Evolutionary conservation across 37 sponge, comb jelly and placozoan species (phyloP), one percentile per base, ranked within the genome.

Genomic region (Beroe ovata): DNA sequence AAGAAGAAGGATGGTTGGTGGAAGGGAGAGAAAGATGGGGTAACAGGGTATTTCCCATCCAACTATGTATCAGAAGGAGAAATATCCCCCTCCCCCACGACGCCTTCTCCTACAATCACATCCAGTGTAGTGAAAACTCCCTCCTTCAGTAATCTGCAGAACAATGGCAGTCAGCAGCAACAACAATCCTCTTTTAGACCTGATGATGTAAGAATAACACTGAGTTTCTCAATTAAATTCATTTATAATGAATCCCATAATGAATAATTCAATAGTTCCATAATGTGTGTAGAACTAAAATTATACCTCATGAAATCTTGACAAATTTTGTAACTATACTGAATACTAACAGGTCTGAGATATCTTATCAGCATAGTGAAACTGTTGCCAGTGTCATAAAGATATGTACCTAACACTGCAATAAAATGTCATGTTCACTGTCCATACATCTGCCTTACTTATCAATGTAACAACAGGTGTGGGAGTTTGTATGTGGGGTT

Each of bases 1-100:
- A 94, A 96, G 89, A 94, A 96, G 72, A 94, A 91, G 38, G 96
- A 96, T 64, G 96, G 96, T 0, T 96, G 96, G 96, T 96, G 96
- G 96, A 91, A 92, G 60, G 96, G 96, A 0, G 88, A 93, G 35
- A 66, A 88, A 39, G 93, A 92, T 0, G 90, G 90, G 28, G 35
- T 47, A 29, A 92, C 91, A 16, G 96, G 96, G 4, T 96, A 95
- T 93, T 96, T 96, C 89, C 96, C 96, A 25, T 93, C 92, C 72
- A 96, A 96, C 66, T 96, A 94, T 71, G 96, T 96, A 18, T 95
- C 93, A 40, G 96, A 96, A 63, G 37, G 58, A 30, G 92, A 39
- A n/a, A 21, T 64, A 0, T 23, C 89, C 11, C 40, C 54, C 6
- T 21, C 72, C 34, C 72, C 89, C 60, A 22, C 89, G 1, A 33